These are phyloP conservation scores for Malthinus seriepunctatus DNA, from an alignment of 2,888 invertebrate species.

Conservation along the genomic window DNA sequence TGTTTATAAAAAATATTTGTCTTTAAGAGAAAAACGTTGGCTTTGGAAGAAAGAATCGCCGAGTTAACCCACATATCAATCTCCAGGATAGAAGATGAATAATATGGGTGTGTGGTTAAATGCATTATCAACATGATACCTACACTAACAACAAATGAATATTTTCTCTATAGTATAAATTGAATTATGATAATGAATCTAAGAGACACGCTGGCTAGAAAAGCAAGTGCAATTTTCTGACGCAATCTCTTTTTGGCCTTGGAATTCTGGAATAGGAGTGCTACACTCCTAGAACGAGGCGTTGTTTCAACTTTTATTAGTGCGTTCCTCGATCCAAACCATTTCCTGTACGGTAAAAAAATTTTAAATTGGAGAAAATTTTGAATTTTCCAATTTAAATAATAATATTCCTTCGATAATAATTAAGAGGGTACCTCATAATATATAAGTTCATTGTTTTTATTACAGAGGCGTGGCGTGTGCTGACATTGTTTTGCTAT, in stretches of 20 bases:
- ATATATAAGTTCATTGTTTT: constrained; percentile 22
- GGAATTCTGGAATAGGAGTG: constrained; percentile 43
- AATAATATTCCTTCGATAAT: too few relatives aligned
- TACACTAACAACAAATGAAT: constrained; percentile 10
- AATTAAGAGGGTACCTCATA: neutral
- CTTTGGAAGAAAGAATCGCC: neutral
- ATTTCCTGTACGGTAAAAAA: too few relatives aligned
- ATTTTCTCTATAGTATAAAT: constrained; percentile 31
- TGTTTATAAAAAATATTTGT: neutral
- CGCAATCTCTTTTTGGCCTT: constrained; percentile 41
- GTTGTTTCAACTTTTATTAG: constrained; percentile 34
- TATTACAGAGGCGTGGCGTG: constrained; percentile 25
- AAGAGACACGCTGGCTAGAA: constrained; percentile 44
- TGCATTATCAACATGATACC: constrained; percentile 9
- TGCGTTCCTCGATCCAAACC: constrained; percentile 30
- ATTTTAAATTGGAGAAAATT: too few relatives aligned
- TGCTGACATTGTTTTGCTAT: constrained; percentile 28
- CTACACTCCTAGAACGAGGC: constrained; percentile 47
- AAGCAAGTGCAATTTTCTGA: constrained; percentile 39
- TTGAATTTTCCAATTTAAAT: too few relatives aligned
- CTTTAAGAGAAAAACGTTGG: neutral
- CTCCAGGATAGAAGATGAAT: constrained; percentile 10
- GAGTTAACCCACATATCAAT: constrained; percentile 1
- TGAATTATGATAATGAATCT: constrained; percentile 33
- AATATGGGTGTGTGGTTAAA: constrained; percentile 8